Evolutionary conservation across 37 sponge, comb jelly and placozoan species (phyloP).

Genomic region (Ianthella basta): DNA sequence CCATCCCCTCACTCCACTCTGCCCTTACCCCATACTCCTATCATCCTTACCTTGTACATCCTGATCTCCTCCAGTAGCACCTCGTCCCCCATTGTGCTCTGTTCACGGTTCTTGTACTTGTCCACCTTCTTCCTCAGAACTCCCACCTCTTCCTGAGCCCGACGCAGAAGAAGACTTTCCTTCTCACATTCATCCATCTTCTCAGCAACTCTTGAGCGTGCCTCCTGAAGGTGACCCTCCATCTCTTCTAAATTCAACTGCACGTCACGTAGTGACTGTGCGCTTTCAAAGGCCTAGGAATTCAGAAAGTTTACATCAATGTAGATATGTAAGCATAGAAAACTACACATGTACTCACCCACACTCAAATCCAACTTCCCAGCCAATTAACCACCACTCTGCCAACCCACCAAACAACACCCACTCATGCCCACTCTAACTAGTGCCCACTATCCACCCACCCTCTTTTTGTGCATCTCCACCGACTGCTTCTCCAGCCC

Average conservation of each 20-base stretch:
- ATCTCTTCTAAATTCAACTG: constrained; percentile 52
- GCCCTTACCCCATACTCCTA: too few species aligned
- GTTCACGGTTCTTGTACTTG: constrained; percentile 76
- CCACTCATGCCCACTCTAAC: too few species aligned
- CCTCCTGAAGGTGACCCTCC: constrained; percentile 47
- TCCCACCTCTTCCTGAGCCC: constrained; percentile 72
- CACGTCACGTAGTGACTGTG: constrained; percentile 47
- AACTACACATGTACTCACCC: too few species aligned
- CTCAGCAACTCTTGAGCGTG: constrained; percentile 23
- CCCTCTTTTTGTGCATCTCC: constrained; percentile 85
- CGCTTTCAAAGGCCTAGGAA: constrained; percentile 69
- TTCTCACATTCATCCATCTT: constrained; percentile 66
- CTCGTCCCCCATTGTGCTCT: constrained; percentile 73
- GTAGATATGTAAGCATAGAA: too few species aligned
- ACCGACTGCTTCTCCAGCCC: constrained; percentile 78
- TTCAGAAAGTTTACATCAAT: too few species aligned
- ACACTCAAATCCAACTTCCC: too few species aligned
- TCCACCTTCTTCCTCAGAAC: constrained; percentile 81
- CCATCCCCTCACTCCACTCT: too few species aligned
- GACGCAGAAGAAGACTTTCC: constrained; percentile 29
- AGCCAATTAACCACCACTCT: too few species aligned
- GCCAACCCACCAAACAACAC: too few species aligned
- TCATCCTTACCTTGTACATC: constrained; percentile 70
- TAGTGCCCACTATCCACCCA: background rate
- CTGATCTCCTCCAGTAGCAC: constrained; percentile 86